Conservation (phyloP, 1,140 invertebrate species). For the Formica exsecta region DNA sequence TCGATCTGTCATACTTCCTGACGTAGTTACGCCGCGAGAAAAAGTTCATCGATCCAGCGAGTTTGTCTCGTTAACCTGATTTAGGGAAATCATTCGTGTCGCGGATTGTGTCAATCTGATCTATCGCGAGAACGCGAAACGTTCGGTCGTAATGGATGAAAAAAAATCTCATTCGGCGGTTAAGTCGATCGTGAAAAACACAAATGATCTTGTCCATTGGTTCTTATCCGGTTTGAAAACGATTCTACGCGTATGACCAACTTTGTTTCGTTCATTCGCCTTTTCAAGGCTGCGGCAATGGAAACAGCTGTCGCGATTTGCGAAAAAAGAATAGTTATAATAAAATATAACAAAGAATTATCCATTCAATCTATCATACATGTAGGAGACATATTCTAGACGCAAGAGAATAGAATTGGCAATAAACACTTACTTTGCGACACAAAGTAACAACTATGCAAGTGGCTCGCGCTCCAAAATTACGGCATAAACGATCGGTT, state of each 20-base stretch:
- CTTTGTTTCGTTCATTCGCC: background rate
- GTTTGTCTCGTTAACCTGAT: conserved; percentile 75
- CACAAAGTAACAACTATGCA: background rate
- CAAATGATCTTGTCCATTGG: conserved; percentile 49
- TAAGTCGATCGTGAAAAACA: conserved; percentile 62
- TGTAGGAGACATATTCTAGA: background rate
- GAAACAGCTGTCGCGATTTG: background rate
- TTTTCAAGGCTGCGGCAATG: background rate
- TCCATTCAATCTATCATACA: too few relatives aligned
- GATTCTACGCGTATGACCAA: background rate
- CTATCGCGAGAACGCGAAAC: conserved; percentile 51
- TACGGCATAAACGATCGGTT: conserved; percentile 52
- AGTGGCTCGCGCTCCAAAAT: conserved; percentile 9
- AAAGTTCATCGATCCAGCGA: conserved; percentile 67
- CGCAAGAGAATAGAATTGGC: background rate
- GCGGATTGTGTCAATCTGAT: conserved; percentile 47
- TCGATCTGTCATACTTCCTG: conserved; percentile 64
- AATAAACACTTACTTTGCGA: conserved; percentile 1
- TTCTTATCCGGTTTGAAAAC: background rate
- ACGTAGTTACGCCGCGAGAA: conserved; percentile 32
- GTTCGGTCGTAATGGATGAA: conserved; percentile 66
- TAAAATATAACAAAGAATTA: background rate
- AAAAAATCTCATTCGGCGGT: conserved; percentile 72
- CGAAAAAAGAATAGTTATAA: too few relatives aligned
- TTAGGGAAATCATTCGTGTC: conserved; percentile 69